Conservation (phyloP, 1,140 invertebrate species). For the Metopolophium dirhodum region DNA sequence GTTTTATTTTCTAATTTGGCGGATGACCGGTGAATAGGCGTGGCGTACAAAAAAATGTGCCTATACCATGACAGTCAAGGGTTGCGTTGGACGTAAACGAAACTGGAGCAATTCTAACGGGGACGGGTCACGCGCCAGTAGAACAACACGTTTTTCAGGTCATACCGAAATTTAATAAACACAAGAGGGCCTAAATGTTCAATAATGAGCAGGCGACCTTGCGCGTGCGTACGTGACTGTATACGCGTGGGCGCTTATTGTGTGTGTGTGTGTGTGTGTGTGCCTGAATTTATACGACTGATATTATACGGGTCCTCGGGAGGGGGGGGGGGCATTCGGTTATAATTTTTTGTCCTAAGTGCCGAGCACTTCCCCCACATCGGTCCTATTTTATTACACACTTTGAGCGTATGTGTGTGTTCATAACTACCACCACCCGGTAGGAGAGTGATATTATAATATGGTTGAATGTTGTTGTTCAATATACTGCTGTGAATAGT, state of each 20-base stretch:
- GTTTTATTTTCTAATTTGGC: not conserved
- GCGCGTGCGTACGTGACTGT: not conserved
- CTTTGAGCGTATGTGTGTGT: not conserved
- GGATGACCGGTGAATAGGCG: not conserved
- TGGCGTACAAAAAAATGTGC: not conserved
- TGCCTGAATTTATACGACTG: not conserved
- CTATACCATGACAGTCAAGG: not conserved
- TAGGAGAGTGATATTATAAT: not conserved
- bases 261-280: not conserved
- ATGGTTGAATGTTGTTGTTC: not conserved
- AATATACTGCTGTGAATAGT: not conserved
- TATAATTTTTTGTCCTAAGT: slow-evolving; percentile 2
- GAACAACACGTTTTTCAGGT: not conserved
- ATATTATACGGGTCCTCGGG: not conserved
- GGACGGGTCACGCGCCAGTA: not conserved
- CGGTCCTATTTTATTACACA: not conserved
- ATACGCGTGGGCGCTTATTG: not conserved
- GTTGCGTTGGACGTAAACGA: not conserved
- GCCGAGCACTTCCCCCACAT: not conserved
- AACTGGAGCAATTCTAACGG: slow-evolving; percentile 2
- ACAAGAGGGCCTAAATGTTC: not conserved
- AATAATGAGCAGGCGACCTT: not conserved
- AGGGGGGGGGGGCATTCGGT: not conserved
- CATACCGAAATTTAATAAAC: slow-evolving; percentile 31
- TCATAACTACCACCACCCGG: not conserved